Evolutionary conservation across 2,888 invertebrate species (phyloP).

Genomic region (Pteria penguin): DNA sequence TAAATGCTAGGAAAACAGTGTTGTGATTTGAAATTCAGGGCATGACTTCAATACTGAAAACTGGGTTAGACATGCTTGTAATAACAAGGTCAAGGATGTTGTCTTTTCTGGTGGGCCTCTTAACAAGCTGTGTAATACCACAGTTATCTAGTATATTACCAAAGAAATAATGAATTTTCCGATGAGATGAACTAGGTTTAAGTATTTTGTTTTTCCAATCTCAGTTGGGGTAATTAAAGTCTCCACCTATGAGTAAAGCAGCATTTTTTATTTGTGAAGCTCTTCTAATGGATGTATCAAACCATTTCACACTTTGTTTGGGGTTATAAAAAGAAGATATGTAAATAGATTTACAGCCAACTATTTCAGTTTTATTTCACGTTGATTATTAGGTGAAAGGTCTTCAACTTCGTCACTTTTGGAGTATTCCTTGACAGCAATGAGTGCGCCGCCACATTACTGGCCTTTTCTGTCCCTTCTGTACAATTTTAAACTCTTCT

Average conservation of each 20-base stretch:
- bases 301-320: not conserved
- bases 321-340: too few species aligned
- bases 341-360: too few species aligned
- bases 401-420: not conserved
- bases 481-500: constrained; percentile 5
- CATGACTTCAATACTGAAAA: not conserved
- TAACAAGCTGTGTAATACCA: not conserved
- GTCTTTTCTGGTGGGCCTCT: constrained; percentile 7
- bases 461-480: constrained; percentile 9
- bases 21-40: constrained; percentile 33
- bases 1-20: constrained; percentile 21
- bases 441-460: constrained; percentile 8
- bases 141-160: not conserved
- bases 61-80: not conserved
- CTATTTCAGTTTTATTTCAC: too few species aligned
- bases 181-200: constrained; percentile 15
- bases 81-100: constrained; percentile 11
- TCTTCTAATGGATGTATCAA: constrained; percentile 19
- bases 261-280: constrained; percentile 23
- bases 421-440: constrained; percentile 2
- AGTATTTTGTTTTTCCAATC: constrained; percentile 32
- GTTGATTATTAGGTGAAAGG: too few species aligned
- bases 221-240: constrained; percentile 28
- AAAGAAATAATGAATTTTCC: not conserved
- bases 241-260: constrained; percentile 17